Evolutionary conservation across 2,888 invertebrate species (phyloP).

Genomic region (Amitus sp.): DNA sequence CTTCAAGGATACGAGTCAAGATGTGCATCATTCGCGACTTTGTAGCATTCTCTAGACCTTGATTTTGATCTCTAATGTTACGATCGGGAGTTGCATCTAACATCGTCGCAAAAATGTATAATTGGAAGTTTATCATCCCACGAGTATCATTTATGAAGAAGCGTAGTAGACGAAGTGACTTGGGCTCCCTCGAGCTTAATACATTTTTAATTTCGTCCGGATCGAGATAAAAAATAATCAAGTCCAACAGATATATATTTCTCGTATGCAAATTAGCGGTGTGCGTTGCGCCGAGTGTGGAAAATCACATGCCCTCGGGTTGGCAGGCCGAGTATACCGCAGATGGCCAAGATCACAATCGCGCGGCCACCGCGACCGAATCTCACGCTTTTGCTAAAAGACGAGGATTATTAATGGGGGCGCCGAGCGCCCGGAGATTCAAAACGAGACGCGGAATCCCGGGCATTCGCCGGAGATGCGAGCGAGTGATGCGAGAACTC

Average conservation of each 20-base stretch:
- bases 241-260: neutral
- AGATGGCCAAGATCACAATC: constrained; percentile 33
- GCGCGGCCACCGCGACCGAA: constrained; percentile 28
- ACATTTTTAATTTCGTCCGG: no score
- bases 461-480: constrained; percentile 35
- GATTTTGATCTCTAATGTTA: constrained; percentile 4
- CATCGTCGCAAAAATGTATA: neutral
- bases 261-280: constrained; percentile 25
- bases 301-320: constrained; percentile 19
- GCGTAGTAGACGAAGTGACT: no score
- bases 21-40: constrained; percentile 52
- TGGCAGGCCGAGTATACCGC: constrained; percentile 20
- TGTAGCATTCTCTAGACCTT: constrained; percentile 10
- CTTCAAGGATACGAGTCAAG: constrained; percentile 46
- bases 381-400: constrained; percentile 40
- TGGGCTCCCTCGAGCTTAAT: no score
- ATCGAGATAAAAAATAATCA: no score
- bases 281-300: constrained; percentile 17
- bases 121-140: neutral
- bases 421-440: constrained; percentile 36
- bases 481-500: constrained; percentile 35
- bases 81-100: neutral
- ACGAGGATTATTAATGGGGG: constrained; percentile 38
- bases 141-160: no score
- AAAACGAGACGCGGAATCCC: constrained; percentile 37